Evolutionary conservation across 2,888 invertebrate genomes (phyloP), one percentile per base, ranked within the genome.

Genomic region (Ophion ellenae): DNA sequence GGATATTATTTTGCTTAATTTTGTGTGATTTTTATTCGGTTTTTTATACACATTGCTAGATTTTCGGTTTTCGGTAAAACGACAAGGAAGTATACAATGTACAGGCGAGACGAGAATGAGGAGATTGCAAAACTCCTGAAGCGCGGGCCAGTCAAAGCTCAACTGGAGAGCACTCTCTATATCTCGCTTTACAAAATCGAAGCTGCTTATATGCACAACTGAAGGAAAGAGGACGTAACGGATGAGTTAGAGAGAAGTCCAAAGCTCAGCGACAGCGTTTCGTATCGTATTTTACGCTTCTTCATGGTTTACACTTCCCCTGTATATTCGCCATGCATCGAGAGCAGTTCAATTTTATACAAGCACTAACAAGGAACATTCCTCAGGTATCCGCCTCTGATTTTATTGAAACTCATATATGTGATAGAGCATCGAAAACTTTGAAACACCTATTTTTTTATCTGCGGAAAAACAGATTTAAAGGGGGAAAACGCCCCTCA

Each of bases 121-220:
- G 69, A 81, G 67, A 78, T 70, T 63, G 74, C 74, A 78, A 78
- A 85, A 81, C 59, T 81, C 78, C 77, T 20, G 20, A 77, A 81
- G 71, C 57, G 57, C 24, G 64, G 61, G 17, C 69, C 78, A 74
- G 81, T 47, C 81, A 81, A 81, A 81, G 85, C 85, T 81, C 81
- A 73, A 84, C 71, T 47, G 66, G 24, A 47, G 24, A 45, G 63
- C 40, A n/a, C 5, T 70, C 59, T 71, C 36, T 64, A 4, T 14
- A 14, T 32, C n/a, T n/a, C 47, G 47, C 40, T 0, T 69, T 57
- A 2, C 9, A 36, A 57, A 80, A 36, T 81, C 67, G 74, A 81
- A 81, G 32, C 45, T 67, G 28, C 28, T 24, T 61, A 61, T 59
- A 47, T 69, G 81, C 67, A 61, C 47, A 45, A 20, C 14, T 17